These are phyloP conservation scores for Syndactyla subalaris DNA, from an alignment of 2,797 vertebrate genomes.

Conservation along the genomic window DNA sequence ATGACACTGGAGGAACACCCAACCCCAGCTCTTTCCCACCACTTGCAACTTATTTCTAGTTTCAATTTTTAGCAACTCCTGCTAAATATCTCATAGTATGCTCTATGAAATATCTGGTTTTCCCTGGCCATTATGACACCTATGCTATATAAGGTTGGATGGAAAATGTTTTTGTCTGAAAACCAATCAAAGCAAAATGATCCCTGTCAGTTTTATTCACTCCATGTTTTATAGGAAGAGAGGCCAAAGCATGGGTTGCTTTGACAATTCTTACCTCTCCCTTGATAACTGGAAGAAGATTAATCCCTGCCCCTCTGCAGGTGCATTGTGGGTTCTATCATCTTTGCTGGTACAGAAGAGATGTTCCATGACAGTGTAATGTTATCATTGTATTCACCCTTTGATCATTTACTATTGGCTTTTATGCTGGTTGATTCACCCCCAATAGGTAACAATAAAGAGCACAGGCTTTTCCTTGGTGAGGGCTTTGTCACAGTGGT, in stretches of 20 bases:
- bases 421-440: background rate
- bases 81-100: background rate
- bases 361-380: background rate
- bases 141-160: background rate
- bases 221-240: background rate
- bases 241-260: background rate
- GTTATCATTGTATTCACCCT: constrained; percentile 1
- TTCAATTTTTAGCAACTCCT: background rate
- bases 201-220: background rate
- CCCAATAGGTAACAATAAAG: background rate
- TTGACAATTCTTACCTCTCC: background rate
- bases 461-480: background rate
- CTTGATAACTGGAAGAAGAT: background rate
- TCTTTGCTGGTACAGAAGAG: background rate
- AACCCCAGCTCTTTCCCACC: background rate
- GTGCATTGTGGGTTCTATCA: background rate
- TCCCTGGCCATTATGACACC: background rate
- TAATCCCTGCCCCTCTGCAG: background rate
- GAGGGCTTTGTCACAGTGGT: background rate
- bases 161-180: background rate
- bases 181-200: background rate
- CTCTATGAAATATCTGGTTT: background rate
- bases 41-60: background rate
- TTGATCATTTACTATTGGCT: constrained; percentile 23
- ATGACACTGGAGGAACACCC: background rate